Conservation (phyloP, 2,113 vertebrate species). For the Anolis sagrei region DNA sequence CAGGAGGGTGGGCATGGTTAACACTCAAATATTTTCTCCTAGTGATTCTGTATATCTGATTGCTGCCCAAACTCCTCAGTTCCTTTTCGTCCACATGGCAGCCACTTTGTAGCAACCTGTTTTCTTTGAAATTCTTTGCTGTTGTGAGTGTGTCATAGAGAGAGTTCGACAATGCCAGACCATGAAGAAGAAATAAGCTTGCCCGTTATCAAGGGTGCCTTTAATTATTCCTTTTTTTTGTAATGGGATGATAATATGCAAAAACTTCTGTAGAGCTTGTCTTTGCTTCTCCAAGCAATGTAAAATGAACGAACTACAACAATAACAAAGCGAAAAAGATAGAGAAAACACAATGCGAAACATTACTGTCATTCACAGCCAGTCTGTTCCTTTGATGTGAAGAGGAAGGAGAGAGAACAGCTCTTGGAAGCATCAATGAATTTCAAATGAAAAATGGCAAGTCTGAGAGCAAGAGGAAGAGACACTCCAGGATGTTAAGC, state of each 20-base stretch:
- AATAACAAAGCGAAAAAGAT: not conserved
- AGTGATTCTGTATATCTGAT: too few species aligned
- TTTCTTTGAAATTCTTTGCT: too few species aligned
- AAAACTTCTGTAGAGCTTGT: not conserved
- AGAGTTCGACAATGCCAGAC: too few species aligned
- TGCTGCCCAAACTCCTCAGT: too few species aligned
- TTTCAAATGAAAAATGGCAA: not conserved
- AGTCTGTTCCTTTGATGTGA: conserved; percentile 19
- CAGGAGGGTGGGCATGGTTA: too few species aligned
- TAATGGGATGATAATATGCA: not conserved
- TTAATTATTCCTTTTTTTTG: not conserved
- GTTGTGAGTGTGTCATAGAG: too few species aligned
- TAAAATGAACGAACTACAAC: not conserved
- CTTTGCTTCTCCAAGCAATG: not conserved
- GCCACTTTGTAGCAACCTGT: too few species aligned
- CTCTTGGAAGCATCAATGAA: not conserved
- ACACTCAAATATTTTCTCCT: too few species aligned
- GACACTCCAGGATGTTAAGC: not conserved
- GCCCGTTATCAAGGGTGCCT: not conserved
- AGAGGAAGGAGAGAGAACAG: fast-evolving
- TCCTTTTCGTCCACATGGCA: too few species aligned
- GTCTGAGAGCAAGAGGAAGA: not conserved
- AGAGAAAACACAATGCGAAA: not conserved
- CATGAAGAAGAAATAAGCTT: conserved; percentile 3
- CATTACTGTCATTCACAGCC: not conserved